These are phyloP conservation scores for Odobenus rosmarus DNA, from an alignment of 2,113 vertebrate genomes.

Conservation along the genomic window DNA sequence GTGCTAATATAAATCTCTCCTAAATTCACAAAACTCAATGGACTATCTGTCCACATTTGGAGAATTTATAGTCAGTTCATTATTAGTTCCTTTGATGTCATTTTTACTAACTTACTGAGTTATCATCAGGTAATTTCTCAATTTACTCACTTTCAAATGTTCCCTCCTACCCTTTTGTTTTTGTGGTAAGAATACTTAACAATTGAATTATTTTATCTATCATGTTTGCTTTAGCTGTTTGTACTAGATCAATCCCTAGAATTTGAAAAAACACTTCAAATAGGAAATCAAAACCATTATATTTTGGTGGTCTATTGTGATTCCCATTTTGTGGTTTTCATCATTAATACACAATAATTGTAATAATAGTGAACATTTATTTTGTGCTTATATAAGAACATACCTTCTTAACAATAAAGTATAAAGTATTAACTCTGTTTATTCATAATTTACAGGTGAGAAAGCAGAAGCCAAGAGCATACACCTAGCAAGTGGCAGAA, in stretches of 20 bases:
- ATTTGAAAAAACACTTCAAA: background rate
- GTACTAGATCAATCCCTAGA: background rate
- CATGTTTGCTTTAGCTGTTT: background rate
- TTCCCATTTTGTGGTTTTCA: background rate
- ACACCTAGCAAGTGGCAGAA: background rate
- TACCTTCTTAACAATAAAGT: background rate
- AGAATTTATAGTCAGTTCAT: background rate
- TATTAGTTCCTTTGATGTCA: background rate
- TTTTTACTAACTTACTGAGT: background rate
- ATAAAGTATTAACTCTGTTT: background rate
- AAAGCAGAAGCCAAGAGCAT: background rate
- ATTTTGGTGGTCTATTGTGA: background rate
- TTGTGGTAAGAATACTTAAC: background rate
- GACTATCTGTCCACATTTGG: background rate
- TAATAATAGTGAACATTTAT: background rate
- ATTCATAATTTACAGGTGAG: background rate
- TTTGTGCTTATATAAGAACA: background rate
- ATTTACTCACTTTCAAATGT: background rate
- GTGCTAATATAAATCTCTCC: background rate
- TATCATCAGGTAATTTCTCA: background rate
- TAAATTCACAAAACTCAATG: background rate
- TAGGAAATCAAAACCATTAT: background rate
- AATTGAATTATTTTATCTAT: background rate
- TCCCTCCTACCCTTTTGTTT: background rate
- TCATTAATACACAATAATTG: background rate